A percentile compares a stretch with the other conserved stretches of the same genome.
Evolutionary conservation across 2,888 invertebrate species (phyloP).

Genomic region (Allolobophora icterica): DNA sequence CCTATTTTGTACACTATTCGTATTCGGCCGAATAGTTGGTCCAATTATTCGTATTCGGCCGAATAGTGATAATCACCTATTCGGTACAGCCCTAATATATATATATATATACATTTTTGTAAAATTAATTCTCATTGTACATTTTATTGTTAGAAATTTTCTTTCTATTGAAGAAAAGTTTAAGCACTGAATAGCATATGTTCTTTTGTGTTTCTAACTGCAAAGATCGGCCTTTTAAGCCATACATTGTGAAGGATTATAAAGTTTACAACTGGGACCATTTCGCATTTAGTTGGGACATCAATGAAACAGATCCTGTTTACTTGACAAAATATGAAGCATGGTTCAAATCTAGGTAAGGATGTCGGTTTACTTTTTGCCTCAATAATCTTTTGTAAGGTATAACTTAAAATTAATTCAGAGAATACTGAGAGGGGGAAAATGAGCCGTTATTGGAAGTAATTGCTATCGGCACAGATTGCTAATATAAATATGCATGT

Average conservation of each 20-base stretch:
- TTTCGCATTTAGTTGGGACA: background rate
- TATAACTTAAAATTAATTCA: background rate
- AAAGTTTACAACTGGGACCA: background rate
- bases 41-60: too few relatives aligned
- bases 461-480: background rate
- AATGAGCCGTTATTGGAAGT: background rate
- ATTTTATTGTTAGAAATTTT: too few relatives aligned
- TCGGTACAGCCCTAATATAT: too few relatives aligned
- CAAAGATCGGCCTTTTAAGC: slow-evolving; percentile 17
- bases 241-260: background rate
- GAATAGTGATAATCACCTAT: too few relatives aligned
- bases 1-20: too few relatives aligned
- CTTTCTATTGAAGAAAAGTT: too few relatives aligned
- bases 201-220: background rate
- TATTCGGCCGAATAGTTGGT: too few relatives aligned
- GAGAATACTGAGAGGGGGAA: background rate
- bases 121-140: too few relatives aligned
- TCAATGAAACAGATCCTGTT: background rate
- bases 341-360: background rate
- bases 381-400: background rate
- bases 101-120: too few relatives aligned
- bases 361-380: background rate
- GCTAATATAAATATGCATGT: background rate
- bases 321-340: background rate
- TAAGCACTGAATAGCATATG: background rate